Evolutionary conservation across 1,140 invertebrate species (phyloP), one percentile per base, ranked within the genome.

Genomic region (Leptinotarsa defecta): DNA sequence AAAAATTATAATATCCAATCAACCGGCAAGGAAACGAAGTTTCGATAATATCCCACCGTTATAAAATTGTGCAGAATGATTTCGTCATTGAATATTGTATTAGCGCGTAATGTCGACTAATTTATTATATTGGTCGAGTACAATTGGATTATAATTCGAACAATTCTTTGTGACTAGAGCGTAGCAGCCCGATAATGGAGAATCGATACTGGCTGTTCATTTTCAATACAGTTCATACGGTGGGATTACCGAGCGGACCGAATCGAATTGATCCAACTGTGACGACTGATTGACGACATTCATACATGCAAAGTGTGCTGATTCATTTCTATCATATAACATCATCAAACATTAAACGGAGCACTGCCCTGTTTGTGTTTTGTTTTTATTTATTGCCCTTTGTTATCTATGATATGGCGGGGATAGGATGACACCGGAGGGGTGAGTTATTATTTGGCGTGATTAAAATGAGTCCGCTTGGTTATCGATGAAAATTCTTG

Each of bases 231-330:
- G 71, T 80, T 49, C 69, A 71, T 71, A 71, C 69, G 69, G 52
- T 57, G 52, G 69, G 69, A 71, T 71, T 71, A 71, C 34, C 43
- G 69, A 49, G 52, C 52, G 52, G 0, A 57, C 52, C 52, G 52
- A 57, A 57, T 22, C 69, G 69, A 81, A 76, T 79, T 75, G 76
- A 77, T 75, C 77, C 77, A 69, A 77, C 76, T 79, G 78, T 77
- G 76, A 76, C 78, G 78, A 75, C 75, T 81, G 80, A 81, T 81
- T 81, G 80, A 81, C 80, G 80, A 81, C 75, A 78, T 74, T 76
- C 71, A 72, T 77, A 75, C 80, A 81, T 78, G 80, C 78, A 70
- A 74, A 57, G 74, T 77, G 78, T 57, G 52, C 52, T 79, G 78
- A 79, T 75, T 77, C 76, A 79, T 77, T 74, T 74, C 48, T 48